These are phyloP conservation scores for Macrosoma leucophasiata DNA, from an alignment of 2,888 invertebrate species.

Conservation along the genomic window DNA sequence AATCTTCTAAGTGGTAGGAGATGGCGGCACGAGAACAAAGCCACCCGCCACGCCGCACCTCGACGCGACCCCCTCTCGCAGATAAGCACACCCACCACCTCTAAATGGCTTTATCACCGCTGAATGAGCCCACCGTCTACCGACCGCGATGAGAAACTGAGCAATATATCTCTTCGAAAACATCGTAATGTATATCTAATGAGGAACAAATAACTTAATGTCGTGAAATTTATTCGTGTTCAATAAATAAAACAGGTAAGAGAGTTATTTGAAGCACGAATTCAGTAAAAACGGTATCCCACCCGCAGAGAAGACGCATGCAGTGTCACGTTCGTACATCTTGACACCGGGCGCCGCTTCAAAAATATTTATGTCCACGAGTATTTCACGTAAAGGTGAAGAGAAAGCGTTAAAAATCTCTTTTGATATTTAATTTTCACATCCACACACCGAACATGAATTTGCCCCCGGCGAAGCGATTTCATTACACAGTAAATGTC, in stretches of 20 bases:
- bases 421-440: conserved; percentile 21
- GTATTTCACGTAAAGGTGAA: conserved; percentile 20
- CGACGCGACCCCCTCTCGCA: conserved; percentile 33
- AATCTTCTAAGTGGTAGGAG: conserved; percentile 70
- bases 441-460: conserved; percentile 16
- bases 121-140: conserved; percentile 46
- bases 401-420: conserved; percentile 18
- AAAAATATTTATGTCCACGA: conserved; percentile 26
- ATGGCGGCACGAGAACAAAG: conserved; percentile 53
- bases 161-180: conserved; percentile 41
- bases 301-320: conserved; percentile 20
- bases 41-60: conserved; percentile 31
- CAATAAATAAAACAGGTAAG: conserved; percentile 25
- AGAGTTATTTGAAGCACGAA: conserved; percentile 30
- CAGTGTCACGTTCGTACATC: conserved; percentile 23
- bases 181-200: conserved; percentile 44
- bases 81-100: conserved; percentile 57
- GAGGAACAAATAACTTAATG: conserved; percentile 39
- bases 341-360: conserved; percentile 22
- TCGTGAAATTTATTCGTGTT: conserved; percentile 31
- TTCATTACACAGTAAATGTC: conserved; percentile 19
- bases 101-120: conserved; percentile 52
- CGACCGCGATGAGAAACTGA: conserved; percentile 42
- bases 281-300: conserved; percentile 28
- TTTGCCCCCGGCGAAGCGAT: conserved; percentile 15